phyloP scores from a whole-genome alignment of 2,888 invertebrate species.

The Cantharis rustica region DNA sequence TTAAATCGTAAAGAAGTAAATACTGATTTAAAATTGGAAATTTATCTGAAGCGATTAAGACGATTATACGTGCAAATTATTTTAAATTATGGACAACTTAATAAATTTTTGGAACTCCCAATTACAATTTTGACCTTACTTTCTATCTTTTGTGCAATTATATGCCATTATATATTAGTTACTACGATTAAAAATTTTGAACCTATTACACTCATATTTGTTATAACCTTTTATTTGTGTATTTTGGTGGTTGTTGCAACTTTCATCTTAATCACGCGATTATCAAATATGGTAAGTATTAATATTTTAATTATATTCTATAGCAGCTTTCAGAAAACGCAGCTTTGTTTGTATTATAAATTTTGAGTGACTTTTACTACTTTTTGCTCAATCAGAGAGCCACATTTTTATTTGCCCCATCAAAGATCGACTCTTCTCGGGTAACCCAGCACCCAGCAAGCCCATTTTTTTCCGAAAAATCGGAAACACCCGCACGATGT shows the following conservation, averaged over 20 bases:
- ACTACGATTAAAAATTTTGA: not conserved
- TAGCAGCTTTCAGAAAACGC: too few relatives aligned
- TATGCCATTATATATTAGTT: not conserved
- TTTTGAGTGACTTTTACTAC: too few relatives aligned
- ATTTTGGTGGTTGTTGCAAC: not conserved
- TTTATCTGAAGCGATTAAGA: not conserved
- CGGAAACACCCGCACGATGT: too few relatives aligned
- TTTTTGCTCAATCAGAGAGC: too few relatives aligned
- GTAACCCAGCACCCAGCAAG: too few relatives aligned
- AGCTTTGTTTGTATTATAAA: too few relatives aligned
- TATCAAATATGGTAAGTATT: not conserved
- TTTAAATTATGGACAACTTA: not conserved
- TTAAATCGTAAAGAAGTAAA: not conserved
- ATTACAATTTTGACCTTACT: not conserved
- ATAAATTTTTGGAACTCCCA: not conserved
- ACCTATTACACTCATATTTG: not conserved
- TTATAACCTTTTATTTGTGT: not conserved
- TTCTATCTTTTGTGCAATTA: not conserved
- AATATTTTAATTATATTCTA: not conserved
- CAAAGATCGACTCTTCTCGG: too few relatives aligned
- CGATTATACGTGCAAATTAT: not conserved
- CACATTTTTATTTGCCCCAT: too few relatives aligned
- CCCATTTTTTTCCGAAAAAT: too few relatives aligned
- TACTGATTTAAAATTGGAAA: not conserved
- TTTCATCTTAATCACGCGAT: not conserved